Evolutionary conservation across 2,113 vertebrate species (phyloP).

Genomic region (Ciconia maguari): DNA sequence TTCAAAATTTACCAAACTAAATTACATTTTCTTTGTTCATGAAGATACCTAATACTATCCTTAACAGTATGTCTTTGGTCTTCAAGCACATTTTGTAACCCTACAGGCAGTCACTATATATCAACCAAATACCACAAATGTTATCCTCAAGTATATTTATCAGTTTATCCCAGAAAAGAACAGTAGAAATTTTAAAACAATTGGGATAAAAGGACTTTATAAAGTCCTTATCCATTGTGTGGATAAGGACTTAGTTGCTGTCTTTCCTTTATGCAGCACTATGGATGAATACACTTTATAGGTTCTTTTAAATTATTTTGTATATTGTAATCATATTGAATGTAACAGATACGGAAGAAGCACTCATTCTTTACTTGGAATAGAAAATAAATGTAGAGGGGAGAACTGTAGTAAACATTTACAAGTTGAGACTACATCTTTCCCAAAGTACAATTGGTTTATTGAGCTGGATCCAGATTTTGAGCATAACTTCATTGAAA

Average conservation of each 20-base stretch:
- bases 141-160: background rate
- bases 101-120: background rate
- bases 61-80: background rate
- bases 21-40: background rate
- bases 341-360: background rate
- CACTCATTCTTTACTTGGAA: background rate
- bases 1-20: background rate
- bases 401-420: background rate
- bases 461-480: background rate
- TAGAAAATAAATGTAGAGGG: background rate
- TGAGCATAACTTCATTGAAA: background rate
- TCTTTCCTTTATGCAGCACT: background rate
- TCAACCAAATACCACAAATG: background rate
- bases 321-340: background rate
- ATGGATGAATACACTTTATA: background rate
- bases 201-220: too few relatives aligned
- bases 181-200: background rate
- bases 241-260: background rate
- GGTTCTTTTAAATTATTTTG: background rate
- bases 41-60: background rate
- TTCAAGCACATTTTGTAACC: background rate
- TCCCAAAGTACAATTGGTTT: background rate
- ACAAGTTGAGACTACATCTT: background rate
- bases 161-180: background rate
- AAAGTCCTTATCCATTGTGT: too few relatives aligned